These are phyloP conservation scores for Zosterops borbonicus DNA, from an alignment of 2,113 vertebrate species.

Conservation along the genomic window DNA sequence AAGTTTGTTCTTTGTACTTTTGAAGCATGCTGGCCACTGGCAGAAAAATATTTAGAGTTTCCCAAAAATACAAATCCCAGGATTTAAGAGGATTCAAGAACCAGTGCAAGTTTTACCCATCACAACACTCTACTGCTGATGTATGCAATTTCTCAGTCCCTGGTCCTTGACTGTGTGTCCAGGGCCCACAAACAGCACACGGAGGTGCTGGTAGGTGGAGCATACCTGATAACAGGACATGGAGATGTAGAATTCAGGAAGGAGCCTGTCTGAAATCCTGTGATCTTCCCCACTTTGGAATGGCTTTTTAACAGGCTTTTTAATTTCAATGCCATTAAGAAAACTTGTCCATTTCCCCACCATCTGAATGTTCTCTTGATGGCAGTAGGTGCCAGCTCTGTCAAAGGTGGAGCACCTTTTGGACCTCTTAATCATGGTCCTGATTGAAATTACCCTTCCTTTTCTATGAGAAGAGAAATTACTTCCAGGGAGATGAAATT, in stretches of 20 bases:
- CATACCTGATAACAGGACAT: background rate
- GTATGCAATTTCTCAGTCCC: background rate
- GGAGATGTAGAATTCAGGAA: background rate
- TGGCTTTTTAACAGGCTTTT: background rate
- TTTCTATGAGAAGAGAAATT: background rate
- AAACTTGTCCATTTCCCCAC: background rate
- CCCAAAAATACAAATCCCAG: background rate
- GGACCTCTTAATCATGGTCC: background rate
- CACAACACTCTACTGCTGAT: background rate
- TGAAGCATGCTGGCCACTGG: background rate
- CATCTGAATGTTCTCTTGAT: background rate
- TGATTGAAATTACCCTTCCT: background rate
- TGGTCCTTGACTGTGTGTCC: background rate
- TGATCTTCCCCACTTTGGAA: background rate
- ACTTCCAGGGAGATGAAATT: background rate
- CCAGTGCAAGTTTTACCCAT: background rate
- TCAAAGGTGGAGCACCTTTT: background rate
- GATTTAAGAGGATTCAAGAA: background rate
- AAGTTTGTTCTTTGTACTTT: background rate
- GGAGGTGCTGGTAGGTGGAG: background rate
- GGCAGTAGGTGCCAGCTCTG: background rate
- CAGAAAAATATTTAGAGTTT: background rate
- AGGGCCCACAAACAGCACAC: background rate
- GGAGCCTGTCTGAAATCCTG: background rate
- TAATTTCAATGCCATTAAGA: background rate